phyloP scores from a whole-genome alignment of 2,888 invertebrate species.

The Orthosia gracilis region DNA sequence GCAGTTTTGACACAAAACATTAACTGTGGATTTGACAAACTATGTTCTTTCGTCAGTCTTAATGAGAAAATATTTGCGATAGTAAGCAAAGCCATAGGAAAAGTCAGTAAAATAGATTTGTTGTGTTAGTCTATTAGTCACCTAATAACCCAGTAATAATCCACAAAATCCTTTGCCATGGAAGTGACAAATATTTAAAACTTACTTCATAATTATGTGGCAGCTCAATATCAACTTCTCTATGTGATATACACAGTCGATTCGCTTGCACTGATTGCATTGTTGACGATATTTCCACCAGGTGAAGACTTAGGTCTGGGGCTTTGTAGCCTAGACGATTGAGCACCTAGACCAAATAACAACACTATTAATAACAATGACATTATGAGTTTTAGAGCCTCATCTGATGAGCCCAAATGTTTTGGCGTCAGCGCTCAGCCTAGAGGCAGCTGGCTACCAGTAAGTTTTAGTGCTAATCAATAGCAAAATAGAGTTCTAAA shows the following conservation, averaged over 20 bases:
- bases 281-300: conserved; percentile 97
- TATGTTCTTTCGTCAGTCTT: too few relatives aligned
- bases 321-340: conserved; percentile 86
- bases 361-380: neutral
- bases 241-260: conserved; percentile 92
- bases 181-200: too few relatives aligned
- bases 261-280: conserved; percentile 95
- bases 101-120: too few relatives aligned
- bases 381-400: neutral
- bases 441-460: neutral
- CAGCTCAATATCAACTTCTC: conserved; percentile 80
- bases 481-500: too few relatives aligned
- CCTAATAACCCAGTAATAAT: too few relatives aligned
- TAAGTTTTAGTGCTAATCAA: neutral
- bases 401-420: neutral
- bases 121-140: too few relatives aligned
- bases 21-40: too few relatives aligned
- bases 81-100: too few relatives aligned
- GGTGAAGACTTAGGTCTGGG: conserved; percentile 93
- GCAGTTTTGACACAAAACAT: too few relatives aligned
- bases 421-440: neutral
- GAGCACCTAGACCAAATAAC: conserved; percentile 86
- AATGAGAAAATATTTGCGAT: too few relatives aligned
- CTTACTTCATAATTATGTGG: conserved; percentile 85
- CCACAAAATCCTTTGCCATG: too few relatives aligned